Percentiles rank a stretch among this genome's conserved stretches.
phyloP scores from a whole-genome alignment of 2,113 vertebrate species.

The Loxodonta africana region DNA sequence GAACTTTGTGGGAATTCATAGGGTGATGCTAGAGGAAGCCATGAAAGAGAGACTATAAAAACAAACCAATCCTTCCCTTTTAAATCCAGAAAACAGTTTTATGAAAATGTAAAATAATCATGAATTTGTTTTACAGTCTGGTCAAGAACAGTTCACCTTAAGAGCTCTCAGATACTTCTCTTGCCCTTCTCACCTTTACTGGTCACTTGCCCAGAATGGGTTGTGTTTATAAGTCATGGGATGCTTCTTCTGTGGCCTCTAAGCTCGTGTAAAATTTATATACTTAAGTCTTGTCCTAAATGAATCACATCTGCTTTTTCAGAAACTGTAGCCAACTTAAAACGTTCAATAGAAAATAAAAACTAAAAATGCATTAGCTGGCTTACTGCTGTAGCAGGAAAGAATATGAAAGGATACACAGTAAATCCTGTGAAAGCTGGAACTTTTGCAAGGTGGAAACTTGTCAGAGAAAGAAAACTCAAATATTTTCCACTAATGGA shows the following conservation, averaged over 20 bases:
- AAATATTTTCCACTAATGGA: neutral
- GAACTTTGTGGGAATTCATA: neutral
- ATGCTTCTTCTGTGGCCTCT: constrained; percentile 46
- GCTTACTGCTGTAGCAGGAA: neutral
- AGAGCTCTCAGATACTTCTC: neutral
- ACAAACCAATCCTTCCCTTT: neutral
- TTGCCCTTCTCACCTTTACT: constrained; percentile 39
- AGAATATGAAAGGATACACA: neutral
- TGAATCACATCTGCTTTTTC: constrained; percentile 62
- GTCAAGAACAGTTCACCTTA: neutral
- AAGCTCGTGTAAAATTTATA: constrained; percentile 66
- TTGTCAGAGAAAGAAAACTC: neutral
- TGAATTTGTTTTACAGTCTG: neutral
- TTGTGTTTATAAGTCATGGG: constrained; percentile 51
- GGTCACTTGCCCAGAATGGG: neutral
- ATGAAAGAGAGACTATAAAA: neutral
- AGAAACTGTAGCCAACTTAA: constrained; percentile 15
- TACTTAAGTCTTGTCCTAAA: constrained; percentile 46
- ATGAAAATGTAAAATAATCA: neutral
- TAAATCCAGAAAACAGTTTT: neutral
- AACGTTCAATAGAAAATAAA: constrained; percentile 60
- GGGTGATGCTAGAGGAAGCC: neutral
- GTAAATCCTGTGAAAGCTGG: neutral
- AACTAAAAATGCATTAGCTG: constrained; percentile 21
- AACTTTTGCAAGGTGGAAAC: neutral